A percentile compares a stretch with the other conserved stretches of the same genome.
phyloP scores from a whole-genome alignment of 2,113 vertebrate genomes.

The Datnioides undecimradiatus region DNA sequence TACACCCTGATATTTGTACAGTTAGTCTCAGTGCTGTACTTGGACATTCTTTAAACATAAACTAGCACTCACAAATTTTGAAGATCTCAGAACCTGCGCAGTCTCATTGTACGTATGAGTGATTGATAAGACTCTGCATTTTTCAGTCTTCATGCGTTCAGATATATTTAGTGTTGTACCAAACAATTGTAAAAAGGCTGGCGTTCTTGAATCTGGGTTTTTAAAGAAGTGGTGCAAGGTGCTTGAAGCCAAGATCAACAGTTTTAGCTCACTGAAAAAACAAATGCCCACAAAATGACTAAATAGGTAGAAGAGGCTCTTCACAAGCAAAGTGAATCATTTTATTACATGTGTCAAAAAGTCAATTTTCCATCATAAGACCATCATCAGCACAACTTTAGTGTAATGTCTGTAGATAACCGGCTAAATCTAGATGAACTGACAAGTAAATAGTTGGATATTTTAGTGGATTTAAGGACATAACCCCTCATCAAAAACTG shows the following conservation, averaged over 20 bases:
- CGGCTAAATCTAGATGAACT: not conserved
- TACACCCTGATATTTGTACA: not conserved
- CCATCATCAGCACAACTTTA: not conserved
- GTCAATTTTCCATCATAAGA: not conserved
- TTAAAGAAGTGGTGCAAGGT: not conserved
- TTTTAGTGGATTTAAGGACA: not conserved
- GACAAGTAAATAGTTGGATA: not conserved
- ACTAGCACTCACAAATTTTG: not conserved
- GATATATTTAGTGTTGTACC: not conserved
- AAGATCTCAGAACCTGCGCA: not conserved
- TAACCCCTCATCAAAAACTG: not conserved
- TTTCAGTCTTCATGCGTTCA: not conserved
- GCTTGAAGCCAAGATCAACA: not conserved
- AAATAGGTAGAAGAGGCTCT: not conserved
- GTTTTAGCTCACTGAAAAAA: not conserved
- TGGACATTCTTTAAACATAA: conserved; percentile 1
- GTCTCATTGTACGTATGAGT: not conserved
- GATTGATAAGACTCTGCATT: not conserved
- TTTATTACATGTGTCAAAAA: not conserved
- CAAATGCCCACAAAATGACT: not conserved
- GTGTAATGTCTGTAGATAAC: not conserved
- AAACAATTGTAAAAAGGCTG: not conserved
- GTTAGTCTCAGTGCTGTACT: not conserved
- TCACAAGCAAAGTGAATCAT: not conserved
- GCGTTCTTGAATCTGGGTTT: not conserved